A percentile compares a stretch with the other conserved stretches of the same genome.
Evolutionary conservation across 2,797 vertebrate genomes (phyloP).

Genomic region (Dendrocincla fuliginosa): DNA sequence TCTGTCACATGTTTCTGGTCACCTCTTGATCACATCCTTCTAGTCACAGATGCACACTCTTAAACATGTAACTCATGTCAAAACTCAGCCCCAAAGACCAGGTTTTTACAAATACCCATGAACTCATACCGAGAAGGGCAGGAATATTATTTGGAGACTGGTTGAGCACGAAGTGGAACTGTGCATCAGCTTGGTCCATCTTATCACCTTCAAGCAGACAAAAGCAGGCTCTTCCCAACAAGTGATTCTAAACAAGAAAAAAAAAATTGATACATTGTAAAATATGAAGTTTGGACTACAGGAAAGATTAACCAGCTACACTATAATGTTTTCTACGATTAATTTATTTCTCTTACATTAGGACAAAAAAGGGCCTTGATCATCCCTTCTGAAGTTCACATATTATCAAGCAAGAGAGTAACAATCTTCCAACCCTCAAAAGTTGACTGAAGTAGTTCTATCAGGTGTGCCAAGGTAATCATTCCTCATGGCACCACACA

Average conservation of each 20-base stretch:
- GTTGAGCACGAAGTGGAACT: conserved; percentile 99
- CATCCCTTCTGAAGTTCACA: not conserved
- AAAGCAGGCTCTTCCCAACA: conserved; percentile 98
- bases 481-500: not conserved
- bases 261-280: not conserved
- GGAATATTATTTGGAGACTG: conserved; percentile 99
- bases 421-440: not conserved
- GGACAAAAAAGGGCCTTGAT: not conserved
- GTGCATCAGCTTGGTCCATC: conserved; percentile 99
- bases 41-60: not conserved
- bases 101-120: not conserved
- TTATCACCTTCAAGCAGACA: conserved; percentile 98
- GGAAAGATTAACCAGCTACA: not conserved
- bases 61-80: not conserved
- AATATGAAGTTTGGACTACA: not conserved
- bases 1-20: not conserved
- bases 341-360: not conserved
- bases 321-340: not conserved
- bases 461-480: not conserved
- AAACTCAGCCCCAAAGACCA: not conserved
- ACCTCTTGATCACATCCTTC: not conserved
- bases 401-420: not conserved
- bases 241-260: conserved; percentile 87
- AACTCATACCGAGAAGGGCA: conserved; percentile 88
- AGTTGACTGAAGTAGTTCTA: not conserved